Conservation (phyloP, 2,113 vertebrate genomes). For the Chinchilla lanigera region DNA sequence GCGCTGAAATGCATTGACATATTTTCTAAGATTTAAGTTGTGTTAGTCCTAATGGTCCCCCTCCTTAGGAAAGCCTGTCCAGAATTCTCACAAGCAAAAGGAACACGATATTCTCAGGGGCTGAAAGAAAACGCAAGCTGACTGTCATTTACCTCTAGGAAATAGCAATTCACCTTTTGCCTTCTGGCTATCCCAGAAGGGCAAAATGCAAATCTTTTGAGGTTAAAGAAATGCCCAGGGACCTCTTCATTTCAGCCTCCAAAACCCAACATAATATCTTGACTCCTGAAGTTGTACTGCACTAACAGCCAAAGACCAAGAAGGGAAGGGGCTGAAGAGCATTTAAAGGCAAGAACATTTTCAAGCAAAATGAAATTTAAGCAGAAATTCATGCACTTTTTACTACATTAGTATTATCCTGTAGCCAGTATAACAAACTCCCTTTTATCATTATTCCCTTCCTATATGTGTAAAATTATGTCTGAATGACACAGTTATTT, state of each 20-base stretch:
- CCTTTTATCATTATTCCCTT: fast-evolving
- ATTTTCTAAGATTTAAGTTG: slow-evolving; percentile 84
- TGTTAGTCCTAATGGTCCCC: slow-evolving; percentile 71
- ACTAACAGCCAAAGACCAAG: background rate
- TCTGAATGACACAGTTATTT: background rate
- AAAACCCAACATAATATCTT: fast-evolving
- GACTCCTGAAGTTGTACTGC: background rate
- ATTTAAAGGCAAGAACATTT: background rate
- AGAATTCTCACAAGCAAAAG: slow-evolving; percentile 22
- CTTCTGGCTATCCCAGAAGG: background rate
- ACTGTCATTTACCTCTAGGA: slow-evolving; percentile 36
- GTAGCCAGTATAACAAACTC: background rate
- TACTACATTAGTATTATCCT: background rate
- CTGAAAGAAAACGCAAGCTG: slow-evolving; percentile 13
- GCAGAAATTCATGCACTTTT: background rate
- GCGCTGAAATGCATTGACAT: slow-evolving; percentile 81
- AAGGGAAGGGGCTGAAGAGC: background rate
- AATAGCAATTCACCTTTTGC: background rate
- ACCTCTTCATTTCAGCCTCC: background rate
- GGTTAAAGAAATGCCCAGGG: background rate
- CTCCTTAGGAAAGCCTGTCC: background rate
- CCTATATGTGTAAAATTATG: fast-evolving
- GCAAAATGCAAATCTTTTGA: background rate
- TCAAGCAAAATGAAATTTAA: background rate
- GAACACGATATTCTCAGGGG: slow-evolving; percentile 55